phyloP scores from a whole-genome alignment of 1,140 invertebrate species.

The Nomia melanderi region DNA sequence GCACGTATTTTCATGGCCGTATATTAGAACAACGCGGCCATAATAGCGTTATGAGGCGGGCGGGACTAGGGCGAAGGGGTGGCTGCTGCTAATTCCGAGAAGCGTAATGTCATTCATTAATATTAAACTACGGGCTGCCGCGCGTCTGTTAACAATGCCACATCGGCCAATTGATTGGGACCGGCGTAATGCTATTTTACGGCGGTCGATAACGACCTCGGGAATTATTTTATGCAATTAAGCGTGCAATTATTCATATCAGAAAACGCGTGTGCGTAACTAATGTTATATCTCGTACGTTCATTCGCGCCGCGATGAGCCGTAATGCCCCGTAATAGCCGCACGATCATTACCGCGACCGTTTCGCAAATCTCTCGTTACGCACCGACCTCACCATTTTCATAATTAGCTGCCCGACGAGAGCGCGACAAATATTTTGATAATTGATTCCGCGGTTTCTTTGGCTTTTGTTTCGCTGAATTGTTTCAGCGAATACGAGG shows the following conservation, averaged over 20 bases:
- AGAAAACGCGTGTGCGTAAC: conserved; percentile 22
- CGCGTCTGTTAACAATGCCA: conserved; percentile 29
- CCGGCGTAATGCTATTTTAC: conserved; percentile 41
- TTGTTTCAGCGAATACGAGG: no score
- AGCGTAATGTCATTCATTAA: conserved; percentile 39
- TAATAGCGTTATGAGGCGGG: background rate
- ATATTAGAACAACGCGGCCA: conserved; percentile 12
- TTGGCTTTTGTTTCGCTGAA: no score
- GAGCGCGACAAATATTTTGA: background rate
- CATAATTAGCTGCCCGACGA: background rate
- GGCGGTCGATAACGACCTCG: conserved; percentile 18
- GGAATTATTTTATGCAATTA: conserved; percentile 48
- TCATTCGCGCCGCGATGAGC: conserved; percentile 1
- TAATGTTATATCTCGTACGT: background rate
- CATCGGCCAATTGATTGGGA: conserved; percentile 33
- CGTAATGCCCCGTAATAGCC: conserved; percentile 2
- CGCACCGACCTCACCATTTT: background rate
- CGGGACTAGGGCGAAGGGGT: no score
- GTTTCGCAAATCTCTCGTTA: background rate
- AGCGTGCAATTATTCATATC: conserved; percentile 39
- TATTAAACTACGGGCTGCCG: conserved; percentile 31
- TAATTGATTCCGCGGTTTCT: no score
- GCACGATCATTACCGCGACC: background rate
- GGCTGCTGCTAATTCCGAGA: conserved; percentile 31
- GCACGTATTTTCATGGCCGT: background rate